Conservation (phyloP, 2,888 invertebrate genomes). For the Leptinotarsa rubiginosa region DNA sequence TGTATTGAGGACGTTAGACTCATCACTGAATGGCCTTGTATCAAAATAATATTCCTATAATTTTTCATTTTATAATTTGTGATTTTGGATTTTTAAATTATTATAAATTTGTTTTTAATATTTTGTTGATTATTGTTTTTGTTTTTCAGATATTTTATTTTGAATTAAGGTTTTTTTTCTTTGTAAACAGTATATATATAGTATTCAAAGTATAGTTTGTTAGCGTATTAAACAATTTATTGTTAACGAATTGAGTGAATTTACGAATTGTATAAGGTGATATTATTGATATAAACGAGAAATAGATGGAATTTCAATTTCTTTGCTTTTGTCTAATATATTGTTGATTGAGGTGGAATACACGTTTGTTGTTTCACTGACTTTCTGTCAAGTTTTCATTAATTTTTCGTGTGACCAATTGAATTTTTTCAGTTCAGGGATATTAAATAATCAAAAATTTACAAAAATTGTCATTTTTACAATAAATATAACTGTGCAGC, state of each 20-base stretch:
- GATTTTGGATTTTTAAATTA: constrained; percentile 28
- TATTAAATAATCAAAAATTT: too few species aligned
- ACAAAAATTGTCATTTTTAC: too few species aligned
- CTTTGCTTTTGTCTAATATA: neutral
- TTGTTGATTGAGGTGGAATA: neutral
- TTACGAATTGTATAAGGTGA: constrained; percentile 5
- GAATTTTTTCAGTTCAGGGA: too few species aligned
- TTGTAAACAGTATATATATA: constrained; percentile 25
- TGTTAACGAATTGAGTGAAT: neutral
- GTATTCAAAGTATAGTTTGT: constrained; percentile 21
- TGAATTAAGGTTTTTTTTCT: constrained; percentile 30
- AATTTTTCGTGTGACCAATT: too few species aligned
- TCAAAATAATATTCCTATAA: constrained; percentile 33
- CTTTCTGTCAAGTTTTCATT: neutral
- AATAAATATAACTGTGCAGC: too few species aligned
- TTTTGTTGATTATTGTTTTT: constrained; percentile 37
- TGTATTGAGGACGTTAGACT: constrained; percentile 1
- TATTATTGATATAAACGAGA: constrained; percentile 3
- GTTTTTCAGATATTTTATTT: constrained; percentile 40
- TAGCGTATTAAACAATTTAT: neutral
- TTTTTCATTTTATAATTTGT: constrained; percentile 22
- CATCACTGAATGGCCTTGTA: constrained; percentile 32
- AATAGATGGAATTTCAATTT: neutral
- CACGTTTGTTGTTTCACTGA: neutral
- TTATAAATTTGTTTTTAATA: constrained; percentile 36